Conservation (phyloP, 2,888 invertebrate species). For the Cancer borealis region DNA sequence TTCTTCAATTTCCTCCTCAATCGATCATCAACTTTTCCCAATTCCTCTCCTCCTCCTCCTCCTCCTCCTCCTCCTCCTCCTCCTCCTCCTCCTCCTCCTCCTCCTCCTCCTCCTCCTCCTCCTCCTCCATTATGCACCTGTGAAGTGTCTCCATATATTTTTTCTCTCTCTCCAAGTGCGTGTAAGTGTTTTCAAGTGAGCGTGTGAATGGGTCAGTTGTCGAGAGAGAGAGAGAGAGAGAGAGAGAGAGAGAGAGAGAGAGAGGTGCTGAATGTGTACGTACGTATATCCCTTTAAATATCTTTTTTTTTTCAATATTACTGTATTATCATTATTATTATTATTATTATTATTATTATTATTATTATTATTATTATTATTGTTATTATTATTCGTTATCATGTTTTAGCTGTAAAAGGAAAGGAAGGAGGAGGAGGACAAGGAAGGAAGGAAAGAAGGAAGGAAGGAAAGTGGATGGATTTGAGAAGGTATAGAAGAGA, state of each 20-base stretch:
- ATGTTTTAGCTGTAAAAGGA: background rate
- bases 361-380: background rate
- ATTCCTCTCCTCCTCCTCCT: background rate
- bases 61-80: background rate
- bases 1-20: background rate
- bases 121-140: conserved; percentile 29
- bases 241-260: background rate
- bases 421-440: background rate
- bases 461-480: background rate
- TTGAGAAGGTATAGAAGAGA: background rate
- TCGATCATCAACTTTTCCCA: background rate
- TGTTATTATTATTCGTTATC: background rate
- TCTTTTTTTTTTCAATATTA: background rate
- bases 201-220: conserved; percentile 23
- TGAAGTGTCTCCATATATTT: conserved; percentile 29
- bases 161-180: background rate
- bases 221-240: conserved; percentile 32
- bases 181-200: conserved; percentile 12
- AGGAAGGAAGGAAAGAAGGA: background rate
- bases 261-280: too few species aligned
- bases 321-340: background rate
- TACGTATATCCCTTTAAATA: background rate
- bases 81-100: background rate
- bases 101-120: conserved; percentile 17
- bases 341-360: background rate